Evolutionary conservation across 2,113 vertebrate species (phyloP).

Genomic region (Rhynchomys soricoides): DNA sequence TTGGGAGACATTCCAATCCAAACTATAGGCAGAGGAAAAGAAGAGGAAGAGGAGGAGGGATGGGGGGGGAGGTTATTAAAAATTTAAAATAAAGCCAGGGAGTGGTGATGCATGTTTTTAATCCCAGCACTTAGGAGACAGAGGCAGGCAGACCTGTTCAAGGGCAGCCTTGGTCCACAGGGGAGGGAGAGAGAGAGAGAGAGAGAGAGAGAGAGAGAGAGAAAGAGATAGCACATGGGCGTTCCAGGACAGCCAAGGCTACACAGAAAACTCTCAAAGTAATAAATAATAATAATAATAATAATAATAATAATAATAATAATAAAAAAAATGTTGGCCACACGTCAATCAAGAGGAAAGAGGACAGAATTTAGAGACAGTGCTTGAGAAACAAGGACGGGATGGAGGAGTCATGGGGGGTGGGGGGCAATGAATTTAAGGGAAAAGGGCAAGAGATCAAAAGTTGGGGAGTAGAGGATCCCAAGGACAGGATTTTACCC

Average conservation of each 20-base stretch:
- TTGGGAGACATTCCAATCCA: neutral
- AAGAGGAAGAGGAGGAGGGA: neutral
- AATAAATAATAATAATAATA: neutral
- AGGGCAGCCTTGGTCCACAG: neutral
- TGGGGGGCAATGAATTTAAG: neutral
- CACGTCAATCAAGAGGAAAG: neutral
- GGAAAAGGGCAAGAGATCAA: neutral
- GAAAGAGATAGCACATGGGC: no score
- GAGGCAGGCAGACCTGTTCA: neutral
- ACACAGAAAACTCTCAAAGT: neutral
- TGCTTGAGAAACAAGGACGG: neutral
- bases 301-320: neutral
- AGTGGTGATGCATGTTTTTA: neutral
- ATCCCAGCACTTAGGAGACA: neutral
- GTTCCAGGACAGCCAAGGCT: neutral
- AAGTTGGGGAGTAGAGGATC: neutral
- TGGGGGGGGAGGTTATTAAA: neutral
- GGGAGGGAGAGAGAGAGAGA: no score
- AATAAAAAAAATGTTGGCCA: neutral
- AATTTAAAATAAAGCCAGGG: neutral
- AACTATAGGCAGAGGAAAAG: neutral
- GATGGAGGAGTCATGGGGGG: no score
- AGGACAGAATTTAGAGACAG: neutral
- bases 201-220: no score
- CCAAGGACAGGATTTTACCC: neutral